Evolutionary conservation across 2,113 vertebrate genomes (phyloP), one percentile per base, ranked within the genome.

Genomic region (Bufo gargarizans): DNA sequence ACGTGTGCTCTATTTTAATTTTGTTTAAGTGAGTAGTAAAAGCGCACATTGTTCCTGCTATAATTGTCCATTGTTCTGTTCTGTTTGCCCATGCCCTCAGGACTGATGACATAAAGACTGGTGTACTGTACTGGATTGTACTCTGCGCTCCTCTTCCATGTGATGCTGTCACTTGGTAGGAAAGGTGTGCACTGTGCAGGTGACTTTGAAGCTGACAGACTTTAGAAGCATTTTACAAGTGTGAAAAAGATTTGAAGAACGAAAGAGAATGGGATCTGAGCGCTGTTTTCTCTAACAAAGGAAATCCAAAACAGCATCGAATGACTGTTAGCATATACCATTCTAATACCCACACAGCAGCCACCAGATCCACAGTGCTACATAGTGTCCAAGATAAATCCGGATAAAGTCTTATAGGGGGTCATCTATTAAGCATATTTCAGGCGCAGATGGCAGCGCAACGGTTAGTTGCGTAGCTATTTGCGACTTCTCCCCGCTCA

Each of bases 11-110:
- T 4, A 72, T 72, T 45, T 67, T 9, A 33, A 33, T 11, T 33
- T 67, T 43, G n/a, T n/a, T 0, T 13, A 19, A 49, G 71, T 16
- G 16, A 17, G 43, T 47, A 74, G 43, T 47, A 74, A 47, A 74
- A 47, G 71, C 16, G 43, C 71, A 74, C 71, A 19, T 74, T 74
- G 71, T 74, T 10, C 71, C 45, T 47, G 45, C 6, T 47, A 45
- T 50, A 77, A 77, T 77, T 77, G 76, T n/a, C 49, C 49, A 77
- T 77, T 77, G 76, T 77, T 53, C 76, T 4, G 6, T 10, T n/a
- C 9, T 77, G 76, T 53, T 77, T 77, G 76, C n/a, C 13, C 45
- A 17, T 76, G 43, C 76, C 76, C 76, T 53, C 47, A 53, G 47
- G 47, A 77, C 12, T 53, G 49, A 53, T 77, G 76, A n/a, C 16